These are phyloP conservation scores for Ranitomeya imitator DNA, from an alignment of 2,113 vertebrate species.

Conservation along the genomic window DNA sequence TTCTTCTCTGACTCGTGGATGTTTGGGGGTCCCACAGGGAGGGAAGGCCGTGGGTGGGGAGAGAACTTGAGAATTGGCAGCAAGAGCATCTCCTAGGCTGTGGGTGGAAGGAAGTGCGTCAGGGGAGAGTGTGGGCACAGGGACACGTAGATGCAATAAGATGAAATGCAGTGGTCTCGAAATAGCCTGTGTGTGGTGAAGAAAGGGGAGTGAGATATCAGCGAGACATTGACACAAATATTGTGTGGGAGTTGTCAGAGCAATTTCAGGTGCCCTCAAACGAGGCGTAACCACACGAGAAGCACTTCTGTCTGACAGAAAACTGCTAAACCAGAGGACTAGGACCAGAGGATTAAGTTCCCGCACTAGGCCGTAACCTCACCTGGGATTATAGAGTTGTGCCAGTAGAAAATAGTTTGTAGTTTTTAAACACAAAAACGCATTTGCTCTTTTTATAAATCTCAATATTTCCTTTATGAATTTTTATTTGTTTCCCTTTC, in stretches of 20 bases:
- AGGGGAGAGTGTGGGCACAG: slow-evolving; percentile 55
- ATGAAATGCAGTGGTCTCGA: slow-evolving; percentile 39
- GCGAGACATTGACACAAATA: slow-evolving; percentile 27
- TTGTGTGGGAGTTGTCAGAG: background rate
- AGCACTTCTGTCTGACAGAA: background rate
- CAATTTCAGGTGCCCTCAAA: slow-evolving; percentile 7
- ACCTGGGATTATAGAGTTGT: background rate
- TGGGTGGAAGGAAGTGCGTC: slow-evolving; percentile 61
- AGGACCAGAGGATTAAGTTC: background rate
- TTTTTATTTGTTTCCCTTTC: no score
- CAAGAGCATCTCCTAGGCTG: slow-evolving; percentile 56
- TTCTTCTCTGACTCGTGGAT: slow-evolving; percentile 50
- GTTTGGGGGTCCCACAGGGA: slow-evolving; percentile 49
- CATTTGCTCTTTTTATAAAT: no score
- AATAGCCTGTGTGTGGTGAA: slow-evolving; percentile 54
- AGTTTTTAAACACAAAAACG: no score
- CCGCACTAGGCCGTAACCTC: background rate
- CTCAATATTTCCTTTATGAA: no score
- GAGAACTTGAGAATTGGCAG: slow-evolving; percentile 59
- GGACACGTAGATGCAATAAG: slow-evolving; percentile 53
- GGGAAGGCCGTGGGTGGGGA: slow-evolving; percentile 61
- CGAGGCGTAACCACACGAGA: background rate
- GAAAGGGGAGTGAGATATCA: slow-evolving; percentile 19
- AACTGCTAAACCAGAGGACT: background rate
- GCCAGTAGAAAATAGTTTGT: no score